Base-by-base conservation (phyloP, 2,113 vertebrate species). In the Scolopax mira region DNA sequence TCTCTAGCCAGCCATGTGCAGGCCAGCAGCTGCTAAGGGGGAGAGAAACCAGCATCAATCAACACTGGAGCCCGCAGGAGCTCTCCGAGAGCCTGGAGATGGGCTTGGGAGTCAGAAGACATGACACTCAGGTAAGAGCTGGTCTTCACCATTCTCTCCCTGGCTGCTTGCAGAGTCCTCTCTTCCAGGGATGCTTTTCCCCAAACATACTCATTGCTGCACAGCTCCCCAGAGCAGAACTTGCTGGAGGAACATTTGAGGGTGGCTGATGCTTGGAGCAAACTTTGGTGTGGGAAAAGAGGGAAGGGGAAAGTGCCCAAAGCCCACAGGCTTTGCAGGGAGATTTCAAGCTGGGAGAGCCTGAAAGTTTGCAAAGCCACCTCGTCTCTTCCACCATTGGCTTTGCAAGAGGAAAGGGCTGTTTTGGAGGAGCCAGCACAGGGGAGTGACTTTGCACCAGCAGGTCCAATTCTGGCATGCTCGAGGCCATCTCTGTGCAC, bases 31-130 rank as follows among this genome's bases (percentile, higher is more conserved):
- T 85, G 35, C 31, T 74, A 31, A 57, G 25, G 41, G 35, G 51
- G 73, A 81, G 73, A 85, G 41, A 81, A 70, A 57, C 8, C 0
- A 0, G 30, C 46, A 85, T 28, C 23, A 65, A 14, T 28, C 0
- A 0, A 11, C 3, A 1, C 31, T 6, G 4, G 52, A 71, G 57
- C n/a, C n/a, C 1, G 0, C 6, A 3, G 24, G 27, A 39, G 15
- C 4, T 72, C 58, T n/a, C 54, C 37, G 31, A n/a, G 60, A 52
- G 8, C 54, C 21, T 18, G 42, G 71, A 35, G 33, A 58, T 79
- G 46, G 9, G 41, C 51, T n/a, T 86, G 58, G 10, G 22, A 12
- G 5, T 82, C 27, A 18, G 18, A n/a, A n/a, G 35, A 79, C 28
- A 6, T 37, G 33, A 73, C 31, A 19, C 8, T 12, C 44, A 52